Conservation (phyloP, 2,888 invertebrate genomes). For the Gymnocheta viridis region DNA sequence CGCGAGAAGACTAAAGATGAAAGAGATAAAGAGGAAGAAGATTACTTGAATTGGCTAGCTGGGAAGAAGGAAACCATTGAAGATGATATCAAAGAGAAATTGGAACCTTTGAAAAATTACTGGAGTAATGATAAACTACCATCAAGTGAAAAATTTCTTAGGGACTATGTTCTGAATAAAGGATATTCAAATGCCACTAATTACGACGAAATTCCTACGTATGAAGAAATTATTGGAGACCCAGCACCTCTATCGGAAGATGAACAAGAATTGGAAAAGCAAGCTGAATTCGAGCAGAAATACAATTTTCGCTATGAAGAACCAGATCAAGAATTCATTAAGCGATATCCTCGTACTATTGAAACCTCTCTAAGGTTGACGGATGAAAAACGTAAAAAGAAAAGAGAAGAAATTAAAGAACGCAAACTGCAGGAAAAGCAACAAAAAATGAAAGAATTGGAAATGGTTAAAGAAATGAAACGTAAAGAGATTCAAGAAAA, state of each 20-base stretch:
- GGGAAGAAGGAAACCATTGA: conserved; percentile 87
- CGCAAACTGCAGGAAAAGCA: conserved; percentile 90
- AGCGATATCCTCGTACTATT: conserved; percentile 95
- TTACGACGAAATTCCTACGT: conserved; percentile 84
- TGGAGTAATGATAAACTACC: conserved; percentile 93
- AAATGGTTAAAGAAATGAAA: conserved; percentile 92
- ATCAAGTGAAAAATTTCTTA: conserved; percentile 92
- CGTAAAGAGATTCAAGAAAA: conserved; percentile 95
- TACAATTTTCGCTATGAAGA: conserved; percentile 98
- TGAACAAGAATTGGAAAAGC: conserved; percentile 89
- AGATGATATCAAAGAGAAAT: conserved; percentile 84
- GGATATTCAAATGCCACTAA: conserved; percentile 82
- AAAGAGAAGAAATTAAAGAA: conserved; percentile 88
- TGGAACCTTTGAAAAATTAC: conserved; percentile 90
- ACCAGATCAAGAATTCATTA: conserved; percentile 95
- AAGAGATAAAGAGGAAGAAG: conserved; percentile 83
- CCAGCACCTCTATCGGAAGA: conserved; percentile 88
- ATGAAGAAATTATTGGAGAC: conserved; percentile 86
- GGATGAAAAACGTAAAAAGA: conserved; percentile 89
- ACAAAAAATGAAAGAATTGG: conserved; percentile 93
- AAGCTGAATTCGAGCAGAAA: conserved; percentile 95
- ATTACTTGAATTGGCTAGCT: conserved; percentile 90
- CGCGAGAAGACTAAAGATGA: conserved; percentile 84
- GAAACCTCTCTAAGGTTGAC: conserved; percentile 90
- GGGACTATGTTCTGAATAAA: conserved; percentile 95